phyloP scores from a whole-genome alignment of 2,113 vertebrate genomes.

The Fulica atra region DNA sequence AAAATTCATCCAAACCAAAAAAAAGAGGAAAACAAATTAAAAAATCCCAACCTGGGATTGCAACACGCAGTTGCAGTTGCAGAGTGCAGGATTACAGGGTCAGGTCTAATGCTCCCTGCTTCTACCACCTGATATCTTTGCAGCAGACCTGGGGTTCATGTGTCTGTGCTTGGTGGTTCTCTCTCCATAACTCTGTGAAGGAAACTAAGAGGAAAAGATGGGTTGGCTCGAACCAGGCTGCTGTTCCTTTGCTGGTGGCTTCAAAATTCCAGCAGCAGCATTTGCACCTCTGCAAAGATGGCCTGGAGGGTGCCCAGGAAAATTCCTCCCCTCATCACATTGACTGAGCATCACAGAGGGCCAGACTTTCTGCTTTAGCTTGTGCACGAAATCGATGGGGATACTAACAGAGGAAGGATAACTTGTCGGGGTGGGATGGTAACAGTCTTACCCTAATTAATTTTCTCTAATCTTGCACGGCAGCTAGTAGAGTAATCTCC shows the following conservation, averaged over 20 bases:
- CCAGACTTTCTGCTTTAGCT: background rate
- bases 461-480: background rate
- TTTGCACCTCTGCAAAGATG: background rate
- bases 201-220: background rate
- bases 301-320: background rate
- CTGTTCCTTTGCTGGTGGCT: background rate
- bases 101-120: background rate
- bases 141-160: fast-evolving
- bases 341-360: background rate
- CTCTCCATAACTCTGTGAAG: background rate
- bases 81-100: background rate
- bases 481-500: background rate
- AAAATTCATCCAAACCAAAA: background rate
- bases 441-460: background rate
- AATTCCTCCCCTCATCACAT: background rate
- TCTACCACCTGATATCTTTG: background rate
- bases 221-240: background rate
- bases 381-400: background rate
- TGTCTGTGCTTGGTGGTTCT: background rate
- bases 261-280: background rate
- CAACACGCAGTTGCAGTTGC: background rate
- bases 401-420: background rate
- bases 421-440: background rate
- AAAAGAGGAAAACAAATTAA: background rate
- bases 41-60: background rate